phyloP scores from a whole-genome alignment of 2,888 invertebrate genomes.

The Calameuta idolon region DNA sequence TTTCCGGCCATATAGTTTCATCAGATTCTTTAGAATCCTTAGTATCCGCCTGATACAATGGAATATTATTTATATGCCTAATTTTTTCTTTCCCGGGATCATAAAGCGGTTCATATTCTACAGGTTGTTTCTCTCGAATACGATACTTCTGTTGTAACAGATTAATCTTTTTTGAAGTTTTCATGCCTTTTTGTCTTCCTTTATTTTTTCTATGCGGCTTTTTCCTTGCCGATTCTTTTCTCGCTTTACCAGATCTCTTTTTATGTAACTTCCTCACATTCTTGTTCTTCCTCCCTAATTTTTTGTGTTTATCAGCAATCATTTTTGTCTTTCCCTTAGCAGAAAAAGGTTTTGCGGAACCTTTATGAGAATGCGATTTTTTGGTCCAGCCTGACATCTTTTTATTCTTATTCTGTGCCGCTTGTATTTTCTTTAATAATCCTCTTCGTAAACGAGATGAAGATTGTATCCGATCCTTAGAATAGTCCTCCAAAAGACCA shows the following conservation, averaged over 20 bases:
- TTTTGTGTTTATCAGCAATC: background rate
- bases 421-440: background rate
- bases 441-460: background rate
- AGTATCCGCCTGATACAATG: background rate
- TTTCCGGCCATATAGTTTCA: background rate
- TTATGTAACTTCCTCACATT: background rate
- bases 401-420: background rate
- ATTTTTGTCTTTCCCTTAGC: background rate
- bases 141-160: background rate
- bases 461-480: background rate
- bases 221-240: background rate
- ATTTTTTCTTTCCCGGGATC: background rate
- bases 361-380: background rate
- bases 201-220: background rate
- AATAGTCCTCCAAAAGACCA: background rate
- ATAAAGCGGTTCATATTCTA: background rate
- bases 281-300: background rate
- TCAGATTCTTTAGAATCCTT: background rate
- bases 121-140: background rate
- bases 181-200: background rate
- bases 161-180: background rate
- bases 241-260: background rate
- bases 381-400: background rate
- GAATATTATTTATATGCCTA: background rate
- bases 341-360: background rate